Conservation (phyloP, 2,113 vertebrate species). For the Callospermophilus lateralis region DNA sequence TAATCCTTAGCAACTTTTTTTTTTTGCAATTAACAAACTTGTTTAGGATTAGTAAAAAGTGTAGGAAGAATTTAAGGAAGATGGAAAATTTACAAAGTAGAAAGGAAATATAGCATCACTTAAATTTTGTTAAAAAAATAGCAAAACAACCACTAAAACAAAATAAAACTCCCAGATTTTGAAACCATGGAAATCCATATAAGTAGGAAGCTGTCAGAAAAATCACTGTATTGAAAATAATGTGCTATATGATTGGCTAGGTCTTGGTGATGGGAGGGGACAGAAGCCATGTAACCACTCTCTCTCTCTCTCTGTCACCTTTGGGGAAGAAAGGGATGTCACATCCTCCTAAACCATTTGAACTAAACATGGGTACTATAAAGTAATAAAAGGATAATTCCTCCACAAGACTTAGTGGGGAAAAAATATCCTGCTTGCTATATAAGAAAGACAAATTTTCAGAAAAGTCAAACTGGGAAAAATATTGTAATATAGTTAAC, state of each 20-base stretch:
- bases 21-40: slow-evolving; percentile 32
- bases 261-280: neutral
- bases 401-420: neutral
- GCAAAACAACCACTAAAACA: neutral
- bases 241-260: neutral
- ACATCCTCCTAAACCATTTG: neutral
- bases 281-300: neutral
- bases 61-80: slow-evolving; percentile 42
- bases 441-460: neutral
- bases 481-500: neutral
- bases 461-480: neutral
- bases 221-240: neutral
- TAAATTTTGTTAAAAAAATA: neutral
- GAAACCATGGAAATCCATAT: neutral
- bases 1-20: neutral
- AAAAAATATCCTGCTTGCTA: neutral
- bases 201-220: neutral
- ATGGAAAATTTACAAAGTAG: slow-evolving; percentile 7
- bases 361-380: neutral
- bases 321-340: neutral
- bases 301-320: neutral
- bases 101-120: neutral
- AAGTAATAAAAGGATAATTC: neutral
- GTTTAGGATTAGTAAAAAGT: neutral
- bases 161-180: neutral